phyloP scores from a whole-genome alignment of 2,888 invertebrate species.

The Zaprionus lineosus region DNA sequence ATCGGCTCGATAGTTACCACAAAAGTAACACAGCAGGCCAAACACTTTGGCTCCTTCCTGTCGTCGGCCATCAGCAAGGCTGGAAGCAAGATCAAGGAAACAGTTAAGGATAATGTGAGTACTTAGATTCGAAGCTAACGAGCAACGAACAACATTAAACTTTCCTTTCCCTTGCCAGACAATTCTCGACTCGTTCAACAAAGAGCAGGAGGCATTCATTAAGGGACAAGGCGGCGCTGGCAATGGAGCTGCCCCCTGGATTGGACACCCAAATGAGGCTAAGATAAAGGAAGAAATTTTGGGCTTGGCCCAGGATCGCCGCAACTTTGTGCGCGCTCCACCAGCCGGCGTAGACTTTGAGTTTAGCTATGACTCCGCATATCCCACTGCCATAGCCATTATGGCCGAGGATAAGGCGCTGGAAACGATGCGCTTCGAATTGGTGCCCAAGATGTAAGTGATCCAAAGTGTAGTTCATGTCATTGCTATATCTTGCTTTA shows the following conservation, averaged over 20 bases:
- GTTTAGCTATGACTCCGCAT: constrained; percentile 96
- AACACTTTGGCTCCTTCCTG: constrained; percentile 95
- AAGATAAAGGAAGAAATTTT: constrained; percentile 97
- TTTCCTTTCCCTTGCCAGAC: constrained; percentile 86
- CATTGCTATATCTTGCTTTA: background rate
- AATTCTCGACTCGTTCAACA: constrained; percentile 97
- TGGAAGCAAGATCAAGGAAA: constrained; percentile 97
- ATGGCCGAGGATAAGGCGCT: constrained; percentile 97
- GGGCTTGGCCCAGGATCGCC: constrained; percentile 96
- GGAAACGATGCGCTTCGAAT: constrained; percentile 99
- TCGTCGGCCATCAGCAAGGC: constrained; percentile 98
- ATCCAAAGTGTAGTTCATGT: background rate
- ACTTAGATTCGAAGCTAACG: background rate
- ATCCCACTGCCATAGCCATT: constrained; percentile 96
- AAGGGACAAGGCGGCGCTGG: constrained; percentile 90
- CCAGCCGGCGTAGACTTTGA: constrained; percentile 97
- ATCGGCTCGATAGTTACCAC: constrained; percentile 87
- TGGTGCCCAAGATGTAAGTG: constrained; percentile 99
- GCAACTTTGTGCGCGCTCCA: constrained; percentile 98
- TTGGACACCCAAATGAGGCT: constrained; percentile 96
- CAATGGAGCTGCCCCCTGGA: constrained; percentile 93
- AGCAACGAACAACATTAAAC: constrained; percentile 7
- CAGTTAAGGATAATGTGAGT: constrained; percentile 97
- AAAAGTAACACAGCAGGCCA: constrained; percentile 94
- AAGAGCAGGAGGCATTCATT: constrained; percentile 97